Evolutionary conservation across 2,888 invertebrate genomes (phyloP), one percentile per base, ranked within the genome.

Genomic region (Caenorhabditis imperialis): DNA sequence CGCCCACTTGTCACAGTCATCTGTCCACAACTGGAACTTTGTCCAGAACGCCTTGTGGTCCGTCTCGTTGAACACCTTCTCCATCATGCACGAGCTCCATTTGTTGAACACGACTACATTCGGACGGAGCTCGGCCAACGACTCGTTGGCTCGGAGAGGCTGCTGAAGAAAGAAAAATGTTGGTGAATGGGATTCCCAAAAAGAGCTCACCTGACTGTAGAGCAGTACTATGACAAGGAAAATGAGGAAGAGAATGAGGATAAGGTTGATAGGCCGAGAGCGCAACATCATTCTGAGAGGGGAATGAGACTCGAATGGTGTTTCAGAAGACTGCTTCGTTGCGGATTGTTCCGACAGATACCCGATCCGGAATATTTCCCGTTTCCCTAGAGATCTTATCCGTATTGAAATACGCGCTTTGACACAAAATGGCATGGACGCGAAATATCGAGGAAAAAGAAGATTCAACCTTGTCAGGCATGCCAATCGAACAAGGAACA

Each of bases 1-100:
- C 18, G 63, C 63, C 23, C 42, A 48, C 3, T 33, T 47, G 33
- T 65, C 63, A 42, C 63, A 65, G 12, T 54, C 63, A 33, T 55
- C 63, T 1, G 63, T 65, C 63, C 65, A 57, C 33, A 50, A 16
- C 35, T 50, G 65, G 44, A 65, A 65, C 42, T 65, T 65, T 2
- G 33, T 44, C 65, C 55, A 65, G 27, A 65, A 65, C 7, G 27
- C 6, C 30, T 38, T 45, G 38, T 63, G 62, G 30, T 63, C 54
- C 22, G 53, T 30, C n/a, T 63, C 62, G 27, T 48, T 50, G 23
- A 50, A 38, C 25, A 37, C 61, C 23, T 35, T 44, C 14, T 62
- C 38, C 14, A 25, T 45, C 58, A 60, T 60, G 23, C 58, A 60
- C 10, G 37, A 27, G 27, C 35, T 60, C 58, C 58, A 60, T 23